Base-by-base conservation (phyloP, 2,888 invertebrate genomes). In the Drosophila siamana region DNA sequence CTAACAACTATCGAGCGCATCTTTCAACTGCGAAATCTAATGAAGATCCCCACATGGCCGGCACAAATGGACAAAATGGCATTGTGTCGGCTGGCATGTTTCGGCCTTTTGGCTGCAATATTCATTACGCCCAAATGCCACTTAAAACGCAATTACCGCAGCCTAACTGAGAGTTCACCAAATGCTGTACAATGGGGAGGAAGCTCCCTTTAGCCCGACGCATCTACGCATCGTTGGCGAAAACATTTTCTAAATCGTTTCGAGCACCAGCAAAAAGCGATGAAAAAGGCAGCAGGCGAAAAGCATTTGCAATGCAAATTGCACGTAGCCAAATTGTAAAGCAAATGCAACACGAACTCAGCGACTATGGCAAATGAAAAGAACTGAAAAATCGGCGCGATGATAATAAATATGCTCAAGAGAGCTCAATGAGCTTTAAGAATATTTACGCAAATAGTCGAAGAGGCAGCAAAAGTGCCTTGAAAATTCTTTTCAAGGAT, bases 271-370 rank as follows among this genome's bases (percentile, higher is more conserved):
- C 51, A 44, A 62, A 54, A 26, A 55, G 16, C 16, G 15, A 46
- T 15, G 43, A 13, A 28, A 16, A 52, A 44, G 22, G 28, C 36
- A 13, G 26, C 47, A 51, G 24, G 24, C 24, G 15, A 57, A 44
- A 69, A 62, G 43, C 64, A 69, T 71, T 67, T 63, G 38, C 46
- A 51, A 80, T 83, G 84, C 54, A 76, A 86, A 83, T 86, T 80
- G 67, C 50, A 61, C 84, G 57, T 71, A 48, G 62, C 69, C 54
- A 79, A 71, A 69, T 67, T 68, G 51, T 54, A 48, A 76, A 59
- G 61, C 48, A 44, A 62, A 63, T 52, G 51, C 33, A 36, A n/a
- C 36, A 57, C 55, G 15, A 54, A 38, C 22, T 55, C 36, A 55
- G 22, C 44, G 61, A 26, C 15, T 28, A 61, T 65, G 43, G 43